These are phyloP conservation scores for Nyctibius bracteatus DNA, from an alignment of 2,113 vertebrate genomes.

Conservation along the genomic window DNA sequence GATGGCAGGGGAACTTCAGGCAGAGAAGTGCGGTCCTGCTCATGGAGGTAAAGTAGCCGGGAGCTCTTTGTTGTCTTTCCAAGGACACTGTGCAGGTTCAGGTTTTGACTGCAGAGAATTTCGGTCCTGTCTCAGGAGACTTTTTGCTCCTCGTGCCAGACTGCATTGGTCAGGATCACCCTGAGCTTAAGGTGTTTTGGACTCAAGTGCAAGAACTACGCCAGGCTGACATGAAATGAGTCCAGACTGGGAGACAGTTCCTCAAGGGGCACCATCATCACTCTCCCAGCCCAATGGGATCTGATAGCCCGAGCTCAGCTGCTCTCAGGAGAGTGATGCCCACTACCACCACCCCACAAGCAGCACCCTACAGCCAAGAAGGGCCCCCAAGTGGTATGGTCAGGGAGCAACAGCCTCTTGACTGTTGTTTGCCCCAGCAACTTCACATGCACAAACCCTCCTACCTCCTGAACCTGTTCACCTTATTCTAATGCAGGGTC, in stretches of 20 bases:
- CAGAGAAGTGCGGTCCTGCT: rapidly evolving
- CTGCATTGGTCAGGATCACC: background rate
- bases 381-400: too few species aligned
- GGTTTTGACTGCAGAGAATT: background rate
- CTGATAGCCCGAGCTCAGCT: background rate
- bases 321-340: background rate
- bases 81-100: background rate
- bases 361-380: background rate
- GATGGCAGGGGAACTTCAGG: background rate
- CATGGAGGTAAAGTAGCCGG: rapidly evolving
- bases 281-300: background rate
- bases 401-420: background rate
- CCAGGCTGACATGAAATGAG: background rate
- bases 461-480: background rate
- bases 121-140: background rate
- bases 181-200: background rate
- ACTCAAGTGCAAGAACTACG: background rate
- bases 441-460: background rate
- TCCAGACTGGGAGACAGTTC: background rate
- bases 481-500: background rate
- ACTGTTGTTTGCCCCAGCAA: background rate
- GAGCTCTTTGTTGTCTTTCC: background rate
- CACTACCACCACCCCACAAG: background rate
- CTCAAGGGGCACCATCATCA: background rate
- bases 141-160: background rate